Evolutionary conservation across 2,113 vertebrate genomes (phyloP), one percentile per base, ranked within the genome.

Genomic region (Ranitomeya imitator): DNA sequence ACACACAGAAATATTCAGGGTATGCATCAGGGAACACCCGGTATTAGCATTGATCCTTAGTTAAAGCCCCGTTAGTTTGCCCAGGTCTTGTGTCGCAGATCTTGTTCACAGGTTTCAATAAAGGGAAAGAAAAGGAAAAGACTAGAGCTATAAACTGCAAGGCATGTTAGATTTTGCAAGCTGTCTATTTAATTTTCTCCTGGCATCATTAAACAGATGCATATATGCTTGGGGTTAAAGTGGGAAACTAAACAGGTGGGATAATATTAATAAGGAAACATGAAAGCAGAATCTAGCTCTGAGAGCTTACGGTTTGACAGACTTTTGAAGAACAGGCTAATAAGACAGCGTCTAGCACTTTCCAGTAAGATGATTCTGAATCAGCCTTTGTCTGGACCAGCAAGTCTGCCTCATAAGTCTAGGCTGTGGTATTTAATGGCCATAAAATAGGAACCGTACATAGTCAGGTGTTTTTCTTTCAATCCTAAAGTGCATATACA

Each of bases 391-490:
- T 63, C 57, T 85, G 55, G 65, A 59, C 54, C 51, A 82, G 86
- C 89, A 91, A 88, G 85, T 0, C 23, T 87, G 74, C 14, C 65
- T 87, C 86, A 76, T 88, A 81, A 69, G 16, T 80, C 61, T 90
- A 63, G 52, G 63, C 74, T 21, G 0, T 76, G 90, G 8, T 85
- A 91, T 89, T 89, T 89, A 78, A 89, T 88, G 81, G 74, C 52
- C 86, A 88, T 71, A 80, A 88, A 88, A 92, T 0, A 51, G 14
- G 19, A 52, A 52, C 67, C 91, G 81, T 86, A 82, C 80, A 89
- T 86, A 60, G 51, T 85, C 81, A 90, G 86, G 10, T 92, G 67
- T 7, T 90, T 89, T 89, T 89, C 79, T 89, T 92, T 85, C 84
- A 89, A 88, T 71, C 84, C 88, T 92, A 67, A 52, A 71, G 88